phyloP scores from a whole-genome alignment of 2,797 vertebrate genomes.

The Merluccius polli region DNA sequence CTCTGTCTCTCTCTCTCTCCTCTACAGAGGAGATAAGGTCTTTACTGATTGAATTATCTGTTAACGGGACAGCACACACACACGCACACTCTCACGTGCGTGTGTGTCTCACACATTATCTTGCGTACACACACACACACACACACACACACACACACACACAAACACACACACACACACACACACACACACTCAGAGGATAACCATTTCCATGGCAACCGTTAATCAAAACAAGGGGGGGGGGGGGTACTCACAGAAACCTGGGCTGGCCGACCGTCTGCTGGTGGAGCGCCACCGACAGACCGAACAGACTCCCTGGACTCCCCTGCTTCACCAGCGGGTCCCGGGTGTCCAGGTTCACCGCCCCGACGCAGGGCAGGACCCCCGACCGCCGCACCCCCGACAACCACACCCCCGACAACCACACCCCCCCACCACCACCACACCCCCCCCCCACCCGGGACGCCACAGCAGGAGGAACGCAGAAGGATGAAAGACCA shows the following conservation, averaged over 20 bases:
- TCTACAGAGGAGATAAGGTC: neutral
- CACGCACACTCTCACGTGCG: neutral
- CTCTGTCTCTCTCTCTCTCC: no score
- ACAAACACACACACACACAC: neutral
- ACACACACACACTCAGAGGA: neutral
- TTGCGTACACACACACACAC: neutral
- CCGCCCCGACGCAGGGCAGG: no score
- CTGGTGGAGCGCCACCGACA: neutral
- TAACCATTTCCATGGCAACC: neutral
- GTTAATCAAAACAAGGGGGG: neutral
- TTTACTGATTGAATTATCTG: slow-evolving; percentile 1
- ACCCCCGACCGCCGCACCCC: neutral
- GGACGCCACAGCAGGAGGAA: neutral
- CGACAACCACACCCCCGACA: no score
- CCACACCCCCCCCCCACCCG: neutral
- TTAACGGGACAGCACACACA: neutral
- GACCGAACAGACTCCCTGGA: neutral
- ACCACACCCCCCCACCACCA: no score
- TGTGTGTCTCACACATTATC: no score
- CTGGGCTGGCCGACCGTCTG: neutral
- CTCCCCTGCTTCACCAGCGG: neutral
- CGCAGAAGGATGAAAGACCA: neutral
- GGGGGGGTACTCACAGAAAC: neutral
- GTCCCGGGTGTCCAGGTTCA: neutral
- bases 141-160: neutral